A percentile compares a stretch with the other conserved stretches of the same genome.
Evolutionary conservation across 2,113 vertebrate species (phyloP).

Genomic region (Promerops cafer): DNA sequence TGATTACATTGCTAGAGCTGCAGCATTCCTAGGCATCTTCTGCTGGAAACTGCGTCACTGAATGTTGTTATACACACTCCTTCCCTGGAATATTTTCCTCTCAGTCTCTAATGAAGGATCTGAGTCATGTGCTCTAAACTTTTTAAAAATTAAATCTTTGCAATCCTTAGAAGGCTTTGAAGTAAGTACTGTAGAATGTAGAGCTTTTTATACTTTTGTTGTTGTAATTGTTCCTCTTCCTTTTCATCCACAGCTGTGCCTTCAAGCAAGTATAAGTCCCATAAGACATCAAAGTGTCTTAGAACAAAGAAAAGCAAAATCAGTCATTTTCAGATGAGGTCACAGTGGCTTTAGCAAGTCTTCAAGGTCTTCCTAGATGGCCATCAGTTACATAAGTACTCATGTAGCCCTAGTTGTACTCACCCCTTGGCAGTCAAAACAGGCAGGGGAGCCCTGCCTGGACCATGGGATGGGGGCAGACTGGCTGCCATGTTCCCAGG

Average conservation of each 20-base stretch:
- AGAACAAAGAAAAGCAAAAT: background rate
- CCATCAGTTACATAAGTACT: background rate
- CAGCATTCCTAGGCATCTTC: background rate
- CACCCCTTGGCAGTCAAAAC: background rate
- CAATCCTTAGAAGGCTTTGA: background rate
- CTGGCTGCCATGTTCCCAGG: background rate
- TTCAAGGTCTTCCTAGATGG: background rate
- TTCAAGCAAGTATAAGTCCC: background rate
- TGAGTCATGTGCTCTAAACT: background rate
- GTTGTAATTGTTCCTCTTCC: background rate
- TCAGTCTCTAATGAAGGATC: background rate
- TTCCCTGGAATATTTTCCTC: background rate
- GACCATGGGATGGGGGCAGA: background rate
- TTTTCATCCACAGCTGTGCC: background rate
- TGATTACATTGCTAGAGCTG: background rate
- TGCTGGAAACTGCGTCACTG: background rate
- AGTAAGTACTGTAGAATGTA: background rate
- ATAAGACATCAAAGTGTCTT: background rate
- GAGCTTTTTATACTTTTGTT: background rate
- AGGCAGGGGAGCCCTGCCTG: rapidly evolving
- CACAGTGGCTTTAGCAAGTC: background rate
- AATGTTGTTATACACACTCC: background rate
- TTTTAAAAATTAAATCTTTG: background rate
- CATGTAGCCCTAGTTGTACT: background rate
- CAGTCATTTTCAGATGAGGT: background rate